These are phyloP conservation scores for Oligia latruncula DNA, from an alignment of 2,888 invertebrate species.

Conservation along the genomic window DNA sequence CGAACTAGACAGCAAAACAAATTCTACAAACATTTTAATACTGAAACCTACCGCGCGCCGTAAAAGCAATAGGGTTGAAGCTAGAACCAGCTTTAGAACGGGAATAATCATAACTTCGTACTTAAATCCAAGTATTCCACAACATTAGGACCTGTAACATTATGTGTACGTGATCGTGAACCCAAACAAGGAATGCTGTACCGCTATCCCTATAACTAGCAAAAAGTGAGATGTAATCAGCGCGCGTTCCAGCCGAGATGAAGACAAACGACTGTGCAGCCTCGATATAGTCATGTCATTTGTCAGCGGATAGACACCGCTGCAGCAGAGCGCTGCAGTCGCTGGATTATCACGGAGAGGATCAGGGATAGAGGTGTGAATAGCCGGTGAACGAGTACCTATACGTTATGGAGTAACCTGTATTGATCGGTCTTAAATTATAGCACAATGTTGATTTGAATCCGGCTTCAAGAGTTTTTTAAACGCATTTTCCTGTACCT, in stretches of 20 bases:
- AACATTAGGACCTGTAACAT: slow-evolving; percentile 31
- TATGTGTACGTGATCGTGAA: slow-evolving; percentile 41
- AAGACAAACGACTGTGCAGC: slow-evolving; percentile 72
- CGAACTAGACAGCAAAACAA: not conserved
- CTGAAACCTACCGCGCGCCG: not conserved
- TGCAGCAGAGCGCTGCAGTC: slow-evolving; percentile 22
- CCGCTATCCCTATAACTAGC: slow-evolving; percentile 68
- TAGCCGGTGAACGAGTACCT: slow-evolving; percentile 1
- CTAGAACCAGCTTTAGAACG: slow-evolving; percentile 3
- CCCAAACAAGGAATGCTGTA: slow-evolving; percentile 67
- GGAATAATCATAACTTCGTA: slow-evolving; percentile 28
- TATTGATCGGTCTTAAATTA: not conserved
- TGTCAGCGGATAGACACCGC: slow-evolving; percentile 52
- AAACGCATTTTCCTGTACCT: not conserved
- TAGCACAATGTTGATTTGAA: not conserved
- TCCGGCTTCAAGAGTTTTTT: no score
- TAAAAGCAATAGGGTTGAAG: not conserved
- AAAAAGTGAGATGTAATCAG: slow-evolving; percentile 77
- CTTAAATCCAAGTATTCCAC: slow-evolving; percentile 24
- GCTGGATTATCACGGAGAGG: slow-evolving; percentile 35
- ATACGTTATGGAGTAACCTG: not conserved
- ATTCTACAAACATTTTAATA: slow-evolving; percentile 5
- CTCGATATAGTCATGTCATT: slow-evolving; percentile 68
- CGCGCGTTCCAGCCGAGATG: slow-evolving; percentile 67
- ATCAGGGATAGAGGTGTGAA: slow-evolving; percentile 34